These are phyloP conservation scores for Aeoliscus strigatus DNA, from an alignment of 2,797 vertebrate species.

Conservation along the genomic window DNA sequence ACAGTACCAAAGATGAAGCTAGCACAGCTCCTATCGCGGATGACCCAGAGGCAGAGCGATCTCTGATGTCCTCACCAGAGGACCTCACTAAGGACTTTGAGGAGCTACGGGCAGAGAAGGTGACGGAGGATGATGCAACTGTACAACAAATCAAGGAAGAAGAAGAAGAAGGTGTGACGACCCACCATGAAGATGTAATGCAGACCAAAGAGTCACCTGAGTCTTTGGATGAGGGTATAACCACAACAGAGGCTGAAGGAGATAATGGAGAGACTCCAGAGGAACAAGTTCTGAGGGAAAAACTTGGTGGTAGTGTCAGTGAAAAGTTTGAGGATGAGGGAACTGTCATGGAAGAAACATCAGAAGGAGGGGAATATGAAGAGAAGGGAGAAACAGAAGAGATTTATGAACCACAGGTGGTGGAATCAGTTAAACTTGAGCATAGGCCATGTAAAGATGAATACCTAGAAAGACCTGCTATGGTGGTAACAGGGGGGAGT, in stretches of 20 bases:
- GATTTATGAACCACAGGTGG: constrained; percentile 76
- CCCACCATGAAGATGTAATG: constrained; percentile 71
- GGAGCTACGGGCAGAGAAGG: constrained; percentile 84
- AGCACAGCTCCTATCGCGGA: constrained; percentile 43
- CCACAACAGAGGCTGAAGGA: constrained; percentile 88
- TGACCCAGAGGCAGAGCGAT: constrained; percentile 80
- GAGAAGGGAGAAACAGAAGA: constrained; percentile 91
- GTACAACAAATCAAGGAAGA: constrained; percentile 68
- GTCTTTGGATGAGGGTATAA: constrained; percentile 92
- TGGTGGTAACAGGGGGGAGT: constrained; percentile 28
- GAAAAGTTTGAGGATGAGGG: constrained; percentile 95
- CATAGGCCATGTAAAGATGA: constrained; percentile 43
- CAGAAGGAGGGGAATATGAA: constrained; percentile 86
- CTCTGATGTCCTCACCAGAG: constrained; percentile 93
- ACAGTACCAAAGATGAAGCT: constrained; percentile 27
- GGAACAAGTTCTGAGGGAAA: constrained; percentile 79
- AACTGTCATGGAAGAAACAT: constrained; percentile 88
- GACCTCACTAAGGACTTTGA: constrained; percentile 98
- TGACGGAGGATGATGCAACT: constrained; percentile 71
- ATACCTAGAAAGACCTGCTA: constrained; percentile 9
- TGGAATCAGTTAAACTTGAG: constrained; percentile 35
- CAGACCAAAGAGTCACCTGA: constrained; percentile 84
- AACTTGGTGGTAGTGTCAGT: constrained; percentile 75
- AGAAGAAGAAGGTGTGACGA: constrained; percentile 62
- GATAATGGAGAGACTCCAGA: constrained; percentile 87